Conservation (phyloP, 2,888 invertebrate genomes). For the Dicyrtomina minuta region DNA sequence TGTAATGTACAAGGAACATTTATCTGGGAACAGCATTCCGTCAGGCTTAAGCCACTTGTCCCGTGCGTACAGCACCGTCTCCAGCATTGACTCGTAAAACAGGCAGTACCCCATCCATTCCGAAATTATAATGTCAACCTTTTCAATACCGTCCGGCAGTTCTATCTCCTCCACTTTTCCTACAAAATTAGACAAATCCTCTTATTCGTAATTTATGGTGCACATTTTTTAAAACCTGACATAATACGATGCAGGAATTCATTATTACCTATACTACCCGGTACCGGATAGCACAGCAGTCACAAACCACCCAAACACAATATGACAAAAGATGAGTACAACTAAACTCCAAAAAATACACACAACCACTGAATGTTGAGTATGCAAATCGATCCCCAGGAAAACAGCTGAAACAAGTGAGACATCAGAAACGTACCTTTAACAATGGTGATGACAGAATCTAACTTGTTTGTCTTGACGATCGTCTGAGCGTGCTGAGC, state of each 20-base stretch:
- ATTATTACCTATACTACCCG: too few relatives aligned
- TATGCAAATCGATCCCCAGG: too few relatives aligned
- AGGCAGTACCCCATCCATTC: slow-evolving; percentile 86
- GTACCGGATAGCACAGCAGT: too few relatives aligned
- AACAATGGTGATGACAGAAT: slow-evolving; percentile 77
- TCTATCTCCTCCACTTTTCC: slow-evolving; percentile 85
- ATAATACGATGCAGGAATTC: too few relatives aligned
- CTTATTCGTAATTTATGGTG: too few relatives aligned
- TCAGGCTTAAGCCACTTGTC: slow-evolving; percentile 94
- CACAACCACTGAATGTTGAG: too few relatives aligned
- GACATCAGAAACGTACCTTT: too few relatives aligned
- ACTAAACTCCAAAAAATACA: too few relatives aligned
- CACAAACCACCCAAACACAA: too few relatives aligned
- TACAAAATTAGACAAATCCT: slow-evolving; percentile 23
- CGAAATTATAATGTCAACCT: slow-evolving; percentile 88
- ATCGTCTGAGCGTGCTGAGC: slow-evolving; percentile 96
- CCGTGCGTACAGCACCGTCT: slow-evolving; percentile 95
- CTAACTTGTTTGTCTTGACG: slow-evolving; percentile 78
- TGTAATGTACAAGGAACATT: slow-evolving; percentile 91
- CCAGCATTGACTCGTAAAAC: slow-evolving; percentile 99
- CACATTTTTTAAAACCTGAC: too few relatives aligned
- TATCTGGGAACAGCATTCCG: slow-evolving; percentile 88
- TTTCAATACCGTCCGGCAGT: slow-evolving; percentile 82
- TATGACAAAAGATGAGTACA: too few relatives aligned
- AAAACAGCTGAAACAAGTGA: too few relatives aligned